phyloP scores from a whole-genome alignment of 1,140 invertebrate species.

The Conus ventricosus region DNA sequence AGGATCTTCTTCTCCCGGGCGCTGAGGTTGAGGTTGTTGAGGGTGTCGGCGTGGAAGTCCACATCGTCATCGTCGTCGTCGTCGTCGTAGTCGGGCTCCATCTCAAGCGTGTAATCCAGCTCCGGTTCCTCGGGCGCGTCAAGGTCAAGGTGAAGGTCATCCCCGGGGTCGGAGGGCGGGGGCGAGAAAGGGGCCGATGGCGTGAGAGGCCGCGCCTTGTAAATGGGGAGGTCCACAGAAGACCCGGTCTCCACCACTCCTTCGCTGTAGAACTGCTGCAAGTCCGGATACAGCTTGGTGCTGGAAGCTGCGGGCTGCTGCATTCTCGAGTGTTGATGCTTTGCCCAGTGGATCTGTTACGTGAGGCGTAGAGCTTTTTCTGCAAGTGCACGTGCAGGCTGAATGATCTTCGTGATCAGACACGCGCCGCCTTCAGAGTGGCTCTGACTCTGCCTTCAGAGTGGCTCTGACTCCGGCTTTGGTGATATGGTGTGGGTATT shows the following conservation, averaged over 20 bases:
- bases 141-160: conserved; percentile 25
- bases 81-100: conserved; percentile 33
- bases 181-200: conserved; percentile 4
- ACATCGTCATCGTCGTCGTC: not conserved
- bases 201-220: not conserved
- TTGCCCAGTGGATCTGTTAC: not conserved
- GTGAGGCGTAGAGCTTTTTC: too few relatives aligned
- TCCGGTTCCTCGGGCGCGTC: conserved; percentile 25
- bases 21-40: conserved; percentile 30
- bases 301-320: not conserved
- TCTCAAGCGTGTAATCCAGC: conserved; percentile 23
- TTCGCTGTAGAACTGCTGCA: conserved; percentile 21
- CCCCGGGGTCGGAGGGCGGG: not conserved
- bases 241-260: conserved; percentile 29
- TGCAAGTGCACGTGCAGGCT: too few relatives aligned
- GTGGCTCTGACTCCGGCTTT: too few relatives aligned
- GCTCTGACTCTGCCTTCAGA: not conserved
- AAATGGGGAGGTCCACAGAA: conserved; percentile 27
- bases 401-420: too few relatives aligned
- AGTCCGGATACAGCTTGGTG: conserved; percentile 7
- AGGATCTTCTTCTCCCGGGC: conserved; percentile 25
- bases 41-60: not conserved
- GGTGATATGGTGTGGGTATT: not conserved
- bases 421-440: too few relatives aligned
- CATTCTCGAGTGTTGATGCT: too few relatives aligned